Evolutionary conservation across 37 sponge, comb jelly and placozoan genomes (phyloP).

Genomic region (Corticium candelabrum): DNA sequence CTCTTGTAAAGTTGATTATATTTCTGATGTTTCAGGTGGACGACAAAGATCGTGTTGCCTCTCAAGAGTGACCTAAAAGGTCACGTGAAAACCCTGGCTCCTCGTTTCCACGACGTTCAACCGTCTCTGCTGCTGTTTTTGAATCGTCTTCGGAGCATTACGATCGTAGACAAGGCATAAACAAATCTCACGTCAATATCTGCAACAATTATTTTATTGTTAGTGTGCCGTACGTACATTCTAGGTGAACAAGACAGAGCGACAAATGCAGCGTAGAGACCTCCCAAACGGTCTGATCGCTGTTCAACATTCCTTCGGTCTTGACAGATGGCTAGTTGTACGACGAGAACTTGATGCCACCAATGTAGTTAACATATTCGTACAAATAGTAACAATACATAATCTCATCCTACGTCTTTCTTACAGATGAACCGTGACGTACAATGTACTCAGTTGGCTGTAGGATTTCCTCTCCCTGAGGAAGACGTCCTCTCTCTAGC

Average conservation of each 20-base stretch:
- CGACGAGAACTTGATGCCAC: constrained; percentile 26
- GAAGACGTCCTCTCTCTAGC: too few species aligned
- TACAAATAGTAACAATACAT: too few species aligned
- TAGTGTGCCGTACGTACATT: too few species aligned
- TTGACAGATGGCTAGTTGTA: constrained; percentile 50
- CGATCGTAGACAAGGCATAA: constrained; percentile 32
- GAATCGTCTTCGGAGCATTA: constrained; percentile 48
- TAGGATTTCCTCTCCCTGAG: constrained; percentile 37
- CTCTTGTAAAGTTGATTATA: too few species aligned
- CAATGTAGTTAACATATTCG: too few species aligned
- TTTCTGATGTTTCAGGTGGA: background rate
- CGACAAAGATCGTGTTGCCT: constrained; percentile 38
- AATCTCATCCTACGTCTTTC: too few species aligned
- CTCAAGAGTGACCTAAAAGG: constrained; percentile 19
- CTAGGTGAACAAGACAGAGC: background rate
- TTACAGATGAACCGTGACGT: constrained; percentile 51
- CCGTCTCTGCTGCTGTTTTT: constrained; percentile 57
- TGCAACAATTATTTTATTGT: too few species aligned
- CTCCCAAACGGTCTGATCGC: constrained; percentile 14
- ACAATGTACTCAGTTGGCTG: constrained; percentile 38
- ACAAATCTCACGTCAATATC: too few species aligned
- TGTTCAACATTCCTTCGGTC: constrained; percentile 11
- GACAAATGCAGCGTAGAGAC: constrained; percentile 25
- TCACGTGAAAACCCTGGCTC: constrained; percentile 13
- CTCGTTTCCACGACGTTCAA: constrained; percentile 37